Base-by-base conservation (phyloP, 2,888 invertebrate species). In the Allacma fusca region DNA sequence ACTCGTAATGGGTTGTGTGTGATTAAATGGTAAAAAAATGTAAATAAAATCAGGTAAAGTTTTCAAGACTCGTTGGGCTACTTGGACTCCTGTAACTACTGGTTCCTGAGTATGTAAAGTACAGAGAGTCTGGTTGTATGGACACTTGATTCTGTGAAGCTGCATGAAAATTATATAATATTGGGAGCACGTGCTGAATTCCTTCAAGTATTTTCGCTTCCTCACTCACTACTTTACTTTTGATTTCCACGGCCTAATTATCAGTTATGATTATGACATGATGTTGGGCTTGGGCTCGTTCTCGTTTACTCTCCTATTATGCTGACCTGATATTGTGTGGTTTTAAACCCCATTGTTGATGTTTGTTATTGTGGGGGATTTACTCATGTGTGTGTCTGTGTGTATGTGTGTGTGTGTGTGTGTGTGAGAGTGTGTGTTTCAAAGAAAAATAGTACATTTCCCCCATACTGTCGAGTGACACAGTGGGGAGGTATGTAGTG, bases 211-310 rank as follows among this genome's bases (percentile, higher is more conserved):
- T n/a, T n/a, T 68, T 69, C 40, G 68, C 75, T 75, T 69, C 69
- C 75, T 69, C 70, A 70, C 73, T 59, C 50, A 75, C 64, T 69
- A 74, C 43, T 50, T 67, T 34, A 65, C 59, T 78, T 78, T 78
- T 78, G 74, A 78, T 78, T 78, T 78, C 74, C 78, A 78, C 74
- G 78, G 75, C 78, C 78, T 78, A 78, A 78, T 78, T 77, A 74
- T 64, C 43, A 64, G 72, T 59, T 72, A n/a, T 68, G 68, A 76
- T 69, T 74, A 44, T 74, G 74, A 74, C 74, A 74, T 74, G 74
- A 65, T 67, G 67, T 64, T 64, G 43, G 74, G 65, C 44, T 74
- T 65, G 74, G 21, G 34, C 74, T 67, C 50, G 24, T 74, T 74
- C 43, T 65, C 2, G 13, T 23, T 19, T 34, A 23, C 16, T 69